These are phyloP conservation scores for Leptodirus hochenwartii DNA, from an alignment of 2,888 invertebrate genomes.

Conservation along the genomic window DNA sequence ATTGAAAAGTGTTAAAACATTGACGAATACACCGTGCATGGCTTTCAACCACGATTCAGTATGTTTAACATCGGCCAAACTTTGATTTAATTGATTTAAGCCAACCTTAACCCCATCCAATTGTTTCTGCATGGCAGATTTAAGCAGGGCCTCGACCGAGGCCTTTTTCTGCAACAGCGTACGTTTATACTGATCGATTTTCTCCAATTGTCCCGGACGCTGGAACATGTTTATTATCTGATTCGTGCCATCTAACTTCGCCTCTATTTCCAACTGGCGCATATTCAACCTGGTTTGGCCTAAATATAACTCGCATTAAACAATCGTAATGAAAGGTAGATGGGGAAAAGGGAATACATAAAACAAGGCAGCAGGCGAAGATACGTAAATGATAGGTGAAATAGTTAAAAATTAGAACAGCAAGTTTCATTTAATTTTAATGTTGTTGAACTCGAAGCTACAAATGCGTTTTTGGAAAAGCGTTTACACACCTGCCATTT, in stretches of 20 bases:
- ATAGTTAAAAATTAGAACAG: too few relatives aligned
- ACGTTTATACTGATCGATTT: slow-evolving; percentile 62
- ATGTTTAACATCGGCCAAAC: slow-evolving; percentile 69
- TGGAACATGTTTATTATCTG: slow-evolving; percentile 86
- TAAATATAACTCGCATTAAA: too few relatives aligned
- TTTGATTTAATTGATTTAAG: slow-evolving; percentile 71
- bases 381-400: too few relatives aligned
- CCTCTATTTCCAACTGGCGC: slow-evolving; percentile 58
- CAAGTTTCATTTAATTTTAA: too few relatives aligned
- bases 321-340: too few relatives aligned
- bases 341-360: too few relatives aligned
- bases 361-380: too few relatives aligned
- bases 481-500: too few relatives aligned
- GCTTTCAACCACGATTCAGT: slow-evolving; percentile 51
- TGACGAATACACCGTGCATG: slow-evolving; percentile 53
- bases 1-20: slow-evolving; percentile 62
- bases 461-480: too few relatives aligned
- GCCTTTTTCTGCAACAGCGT: slow-evolving; percentile 62
- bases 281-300: too few relatives aligned
- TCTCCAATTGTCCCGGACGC: slow-evolving; percentile 89
- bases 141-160: slow-evolving; percentile 84
- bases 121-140: slow-evolving; percentile 97
- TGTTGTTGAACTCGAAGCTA: too few relatives aligned
- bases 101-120: slow-evolving; percentile 92
- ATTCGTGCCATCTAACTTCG: slow-evolving; percentile 58